These are phyloP conservation scores for Clivina fossor DNA, from an alignment of 2,888 invertebrate species.

Conservation along the genomic window DNA sequence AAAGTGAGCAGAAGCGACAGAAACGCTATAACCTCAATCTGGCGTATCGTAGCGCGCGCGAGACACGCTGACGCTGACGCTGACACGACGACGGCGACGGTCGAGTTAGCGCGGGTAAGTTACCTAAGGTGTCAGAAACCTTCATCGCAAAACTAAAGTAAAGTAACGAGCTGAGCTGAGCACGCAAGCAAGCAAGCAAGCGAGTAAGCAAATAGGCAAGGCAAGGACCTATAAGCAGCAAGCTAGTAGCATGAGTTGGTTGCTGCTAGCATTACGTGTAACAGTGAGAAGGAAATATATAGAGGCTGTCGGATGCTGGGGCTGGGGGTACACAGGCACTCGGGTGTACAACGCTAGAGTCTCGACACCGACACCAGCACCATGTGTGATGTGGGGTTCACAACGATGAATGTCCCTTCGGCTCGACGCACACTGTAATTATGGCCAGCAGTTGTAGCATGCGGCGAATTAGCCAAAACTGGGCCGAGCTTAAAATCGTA, in stretches of 20 bases:
- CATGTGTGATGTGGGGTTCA: constrained; percentile 20
- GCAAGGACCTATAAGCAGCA: no score
- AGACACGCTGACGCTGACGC: constrained; percentile 10
- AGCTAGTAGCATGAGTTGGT: background rate
- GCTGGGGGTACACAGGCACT: no score
- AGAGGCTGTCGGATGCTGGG: constrained; percentile 17
- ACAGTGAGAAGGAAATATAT: constrained; percentile 21
- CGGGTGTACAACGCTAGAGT: no score
- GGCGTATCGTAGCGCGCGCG: constrained; percentile 20
- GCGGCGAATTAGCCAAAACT: constrained; percentile 12
- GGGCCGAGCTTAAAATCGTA: no score
- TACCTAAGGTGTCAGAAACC: no score
- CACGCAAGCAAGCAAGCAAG: no score
- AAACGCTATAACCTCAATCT: constrained; percentile 28
- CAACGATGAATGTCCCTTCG: constrained; percentile 27
- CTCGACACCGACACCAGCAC: constrained; percentile 9
- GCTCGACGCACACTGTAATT: constrained; percentile 28
- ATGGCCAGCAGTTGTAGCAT: constrained; percentile 25
- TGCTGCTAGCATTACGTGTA: background rate
- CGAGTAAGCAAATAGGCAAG: background rate
- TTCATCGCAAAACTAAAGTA: no score
- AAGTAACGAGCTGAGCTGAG: no score
- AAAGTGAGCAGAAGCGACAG: background rate
- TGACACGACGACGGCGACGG: no score
- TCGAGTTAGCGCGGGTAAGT: no score